These are phyloP conservation scores for Zosterops borbonicus DNA, from an alignment of 2,113 vertebrate genomes.

Conservation along the genomic window DNA sequence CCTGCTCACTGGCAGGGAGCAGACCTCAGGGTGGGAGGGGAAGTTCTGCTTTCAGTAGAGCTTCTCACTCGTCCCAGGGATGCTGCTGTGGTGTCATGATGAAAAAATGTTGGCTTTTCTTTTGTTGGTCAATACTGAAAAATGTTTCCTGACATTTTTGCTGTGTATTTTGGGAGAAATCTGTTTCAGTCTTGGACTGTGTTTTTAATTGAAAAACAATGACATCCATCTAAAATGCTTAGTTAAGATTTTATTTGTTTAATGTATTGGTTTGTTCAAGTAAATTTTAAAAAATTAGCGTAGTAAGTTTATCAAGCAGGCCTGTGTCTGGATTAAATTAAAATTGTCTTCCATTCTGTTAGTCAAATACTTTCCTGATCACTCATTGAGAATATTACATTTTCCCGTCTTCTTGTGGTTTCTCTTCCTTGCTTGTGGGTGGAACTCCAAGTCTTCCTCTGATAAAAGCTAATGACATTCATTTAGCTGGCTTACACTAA, in stretches of 20 bases:
- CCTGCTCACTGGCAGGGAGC: neutral
- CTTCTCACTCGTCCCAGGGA: neutral
- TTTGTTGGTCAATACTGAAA: slow-evolving; percentile 9
- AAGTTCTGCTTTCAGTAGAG: neutral
- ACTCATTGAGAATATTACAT: slow-evolving; percentile 8
- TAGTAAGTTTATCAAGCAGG: slow-evolving; percentile 14
- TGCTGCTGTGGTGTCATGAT: slow-evolving; percentile 1
- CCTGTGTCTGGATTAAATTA: slow-evolving; percentile 49
- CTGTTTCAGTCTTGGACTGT: neutral
- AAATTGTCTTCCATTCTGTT: slow-evolving; percentile 31
- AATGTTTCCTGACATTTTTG: slow-evolving; percentile 19
- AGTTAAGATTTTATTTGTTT: slow-evolving; percentile 10
- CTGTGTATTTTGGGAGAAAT: neutral
- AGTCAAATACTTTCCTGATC: slow-evolving; percentile 56
- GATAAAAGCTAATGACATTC: slow-evolving; percentile 14
- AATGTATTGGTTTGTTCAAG: neutral
- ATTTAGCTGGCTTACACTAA: neutral
- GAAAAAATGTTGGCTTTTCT: slow-evolving; percentile 59
- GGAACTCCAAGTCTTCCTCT: neutral
- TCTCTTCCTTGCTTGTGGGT: slow-evolving; percentile 1
- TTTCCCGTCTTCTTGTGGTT: slow-evolving; percentile 39
- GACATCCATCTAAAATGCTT: neutral
- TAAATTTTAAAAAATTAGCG: neutral
- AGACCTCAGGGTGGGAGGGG: neutral
- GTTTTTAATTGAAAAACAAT: neutral